Evolutionary conservation across 2,888 invertebrate genomes (phyloP).

Genomic region (Aporophyla lueneburgensis): DNA sequence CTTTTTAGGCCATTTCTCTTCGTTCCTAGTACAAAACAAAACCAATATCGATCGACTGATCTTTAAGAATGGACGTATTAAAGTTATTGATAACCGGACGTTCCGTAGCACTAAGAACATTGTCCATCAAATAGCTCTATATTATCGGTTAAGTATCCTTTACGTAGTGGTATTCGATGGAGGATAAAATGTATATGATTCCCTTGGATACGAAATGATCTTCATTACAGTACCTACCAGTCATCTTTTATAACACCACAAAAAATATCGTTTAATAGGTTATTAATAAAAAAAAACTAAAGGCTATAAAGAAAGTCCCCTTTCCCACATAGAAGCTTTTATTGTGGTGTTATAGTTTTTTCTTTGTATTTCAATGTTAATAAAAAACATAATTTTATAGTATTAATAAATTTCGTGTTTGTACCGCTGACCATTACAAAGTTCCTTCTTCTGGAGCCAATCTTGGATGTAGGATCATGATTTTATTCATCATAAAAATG

Average conservation of each 20-base stretch:
- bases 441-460: too few species aligned
- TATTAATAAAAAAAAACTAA: too few species aligned
- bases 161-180: not conserved
- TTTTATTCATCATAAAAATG: too few species aligned
- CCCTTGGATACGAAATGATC: too few species aligned
- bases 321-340: not conserved
- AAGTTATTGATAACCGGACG: conserved; percentile 30
- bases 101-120: not conserved
- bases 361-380: not conserved
- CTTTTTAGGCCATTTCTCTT: not conserved
- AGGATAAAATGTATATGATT: not conserved
- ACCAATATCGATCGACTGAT: not conserved
- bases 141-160: too few species aligned
- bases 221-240: too few species aligned
- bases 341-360: not conserved
- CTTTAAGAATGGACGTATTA: conserved; percentile 23
- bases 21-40: not conserved
- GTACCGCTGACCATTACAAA: too few species aligned
- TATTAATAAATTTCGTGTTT: too few species aligned
- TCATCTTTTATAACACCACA: not conserved
- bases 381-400: too few species aligned
- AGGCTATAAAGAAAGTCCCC: not conserved
- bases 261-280: not conserved
- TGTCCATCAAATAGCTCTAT: not conserved
- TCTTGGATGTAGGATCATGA: too few species aligned